Evolutionary conservation across 2,113 vertebrate species (phyloP).

Genomic region (Micronycteris hirsuta): DNA sequence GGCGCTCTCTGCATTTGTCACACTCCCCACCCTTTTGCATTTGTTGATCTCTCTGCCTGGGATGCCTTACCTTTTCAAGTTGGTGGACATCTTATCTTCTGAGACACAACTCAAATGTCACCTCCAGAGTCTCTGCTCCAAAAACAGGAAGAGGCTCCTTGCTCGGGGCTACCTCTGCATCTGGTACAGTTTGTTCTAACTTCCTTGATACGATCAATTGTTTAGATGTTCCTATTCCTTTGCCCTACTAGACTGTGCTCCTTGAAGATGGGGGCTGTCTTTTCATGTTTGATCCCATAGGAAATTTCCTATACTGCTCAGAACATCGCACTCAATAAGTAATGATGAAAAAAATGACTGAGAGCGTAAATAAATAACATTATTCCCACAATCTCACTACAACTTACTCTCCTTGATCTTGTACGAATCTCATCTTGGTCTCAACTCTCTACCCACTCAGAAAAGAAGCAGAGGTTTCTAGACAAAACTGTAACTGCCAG

Average conservation of each 20-base stretch:
- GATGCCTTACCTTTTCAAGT: constrained; percentile 3
- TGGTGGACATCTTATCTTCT: neutral
- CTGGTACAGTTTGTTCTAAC: neutral
- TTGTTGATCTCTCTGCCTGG: neutral
- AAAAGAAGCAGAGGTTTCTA: neutral
- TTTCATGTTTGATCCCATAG: neutral
- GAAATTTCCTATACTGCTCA: neutral
- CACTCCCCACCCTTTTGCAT: neutral
- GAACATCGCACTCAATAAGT: neutral
- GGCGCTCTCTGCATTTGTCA: neutral
- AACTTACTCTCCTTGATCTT: neutral
- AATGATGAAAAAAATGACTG: neutral
- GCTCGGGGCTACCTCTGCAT: neutral
- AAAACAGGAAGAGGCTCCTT: neutral
- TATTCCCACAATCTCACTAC: neutral
- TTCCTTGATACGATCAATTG: neutral
- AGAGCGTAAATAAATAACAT: neutral
- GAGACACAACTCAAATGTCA: neutral
- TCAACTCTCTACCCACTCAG: neutral
- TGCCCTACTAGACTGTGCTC: neutral
- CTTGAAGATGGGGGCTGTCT: neutral
- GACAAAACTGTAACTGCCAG: neutral
- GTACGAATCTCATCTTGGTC: neutral
- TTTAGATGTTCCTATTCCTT: neutral
- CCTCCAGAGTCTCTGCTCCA: neutral